phyloP scores from a whole-genome alignment of 2,797 vertebrate genomes.

The Macropus fuliginosus region DNA sequence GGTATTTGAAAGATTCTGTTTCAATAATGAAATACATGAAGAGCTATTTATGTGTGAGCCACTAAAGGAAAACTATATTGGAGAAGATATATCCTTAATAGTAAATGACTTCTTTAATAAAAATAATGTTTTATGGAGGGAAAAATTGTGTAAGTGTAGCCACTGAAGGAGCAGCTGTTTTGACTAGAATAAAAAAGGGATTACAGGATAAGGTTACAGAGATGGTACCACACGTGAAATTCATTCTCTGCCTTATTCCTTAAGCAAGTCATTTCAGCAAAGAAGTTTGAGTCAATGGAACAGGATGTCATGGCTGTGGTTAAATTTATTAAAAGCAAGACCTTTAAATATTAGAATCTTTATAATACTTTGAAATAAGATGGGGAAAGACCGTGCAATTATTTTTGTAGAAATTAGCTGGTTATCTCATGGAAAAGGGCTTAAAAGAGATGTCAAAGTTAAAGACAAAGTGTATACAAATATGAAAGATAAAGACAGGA shows the following conservation, averaged over 20 bases:
- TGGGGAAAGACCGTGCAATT: not conserved
- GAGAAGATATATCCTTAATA: not conserved
- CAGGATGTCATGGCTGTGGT: not conserved
- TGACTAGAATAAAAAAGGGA: not conserved
- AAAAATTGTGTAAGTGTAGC: constrained; percentile 2
- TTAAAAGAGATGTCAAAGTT: not conserved
- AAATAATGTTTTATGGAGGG: not conserved
- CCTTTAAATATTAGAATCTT: not conserved
- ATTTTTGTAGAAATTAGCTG: not conserved
- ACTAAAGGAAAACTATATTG: constrained; percentile 1
- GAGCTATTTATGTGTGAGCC: constrained; percentile 15
- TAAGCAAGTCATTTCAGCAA: constrained; percentile 9
- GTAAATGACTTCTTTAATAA: not conserved
- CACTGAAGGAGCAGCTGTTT: not conserved
- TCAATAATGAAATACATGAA: not conserved
- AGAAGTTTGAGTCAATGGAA: not conserved
- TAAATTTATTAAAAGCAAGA: constrained; percentile 21
- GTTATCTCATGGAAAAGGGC: not conserved
- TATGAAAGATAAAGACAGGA: not conserved
- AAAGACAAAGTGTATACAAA: not conserved
- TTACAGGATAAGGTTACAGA: not conserved
- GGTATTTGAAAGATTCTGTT: constrained; percentile 24
- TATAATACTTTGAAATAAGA: not conserved
- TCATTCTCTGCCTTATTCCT: not conserved
- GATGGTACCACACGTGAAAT: not conserved